Conservation (phyloP, 64 coral and sea anemone species). For the Exaiptasia diaphana region DNA sequence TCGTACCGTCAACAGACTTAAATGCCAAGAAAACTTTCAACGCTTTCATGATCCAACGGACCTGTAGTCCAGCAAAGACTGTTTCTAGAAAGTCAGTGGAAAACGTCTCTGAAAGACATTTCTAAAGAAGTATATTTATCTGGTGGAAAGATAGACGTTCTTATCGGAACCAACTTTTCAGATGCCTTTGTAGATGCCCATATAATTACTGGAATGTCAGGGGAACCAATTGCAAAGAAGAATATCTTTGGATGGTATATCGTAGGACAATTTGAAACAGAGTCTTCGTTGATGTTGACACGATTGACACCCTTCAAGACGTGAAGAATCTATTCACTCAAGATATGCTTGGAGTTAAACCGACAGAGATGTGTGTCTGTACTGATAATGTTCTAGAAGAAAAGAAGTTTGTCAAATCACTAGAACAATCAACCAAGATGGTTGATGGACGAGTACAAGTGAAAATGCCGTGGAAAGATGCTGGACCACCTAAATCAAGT, state of each 20-base stretch:
- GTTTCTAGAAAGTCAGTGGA: conserved; percentile 23
- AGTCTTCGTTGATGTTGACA: background rate
- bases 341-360: conserved; percentile 57
- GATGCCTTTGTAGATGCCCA: conserved; percentile 33
- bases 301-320: background rate
- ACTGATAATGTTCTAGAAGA: conserved; percentile 32
- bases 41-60: conserved; percentile 12
- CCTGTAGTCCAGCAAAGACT: conserved; percentile 44
- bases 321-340: conserved; percentile 43
- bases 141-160: background rate
- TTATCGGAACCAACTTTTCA: conserved; percentile 23
- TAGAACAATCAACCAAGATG: conserved; percentile 56
- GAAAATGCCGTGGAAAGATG: too few species aligned
- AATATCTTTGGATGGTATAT: conserved; percentile 62
- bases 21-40: conserved; percentile 9
- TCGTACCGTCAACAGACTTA: background rate
- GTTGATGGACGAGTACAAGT: conserved; percentile 57
- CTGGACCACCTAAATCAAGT: conserved; percentile 40
- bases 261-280: conserved; percentile 37
- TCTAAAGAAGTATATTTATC: background rate
- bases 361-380: conserved; percentile 47
- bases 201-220: background rate
- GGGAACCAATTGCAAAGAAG: conserved; percentile 49
- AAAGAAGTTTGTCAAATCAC: conserved; percentile 62
- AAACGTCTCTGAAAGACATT: background rate